Base-by-base conservation (phyloP, 2,888 invertebrate genomes). In the Dicranocentrus wangi region DNA sequence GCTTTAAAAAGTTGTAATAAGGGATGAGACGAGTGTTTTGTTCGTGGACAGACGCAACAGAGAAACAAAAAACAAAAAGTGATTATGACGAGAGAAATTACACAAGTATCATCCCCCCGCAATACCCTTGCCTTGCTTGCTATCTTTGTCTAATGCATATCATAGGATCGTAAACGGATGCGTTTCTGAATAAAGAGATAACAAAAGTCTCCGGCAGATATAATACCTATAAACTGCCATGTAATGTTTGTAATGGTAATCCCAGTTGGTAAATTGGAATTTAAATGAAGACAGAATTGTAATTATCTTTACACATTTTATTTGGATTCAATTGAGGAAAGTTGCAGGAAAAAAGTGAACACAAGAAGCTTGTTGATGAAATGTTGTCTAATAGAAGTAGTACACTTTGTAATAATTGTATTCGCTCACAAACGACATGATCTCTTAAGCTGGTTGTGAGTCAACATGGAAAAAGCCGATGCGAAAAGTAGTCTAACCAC, bases 281-380 rank as follows among this genome's bases (percentile, higher is more conserved):
- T 77, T 77, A 78, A 78, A 82, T 82, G 76, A 76, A 73, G 77
- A 55, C 78, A 78, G 65, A 55, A 82, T 77, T 78, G 77, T 78
- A 82, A 82, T 82, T 82, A 70, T 69, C 42, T 70, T 65, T 79
- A 63, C 71, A 79, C 71, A 79, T 55, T 65, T 53, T 63, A 51
- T 65, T 71, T 61, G 27, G 43, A 69, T 68, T 72, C 72, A 47
- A 47, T 61, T 61, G 60, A 60, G 58, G 13, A 70, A 23, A 25
- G 25, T 53, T 71, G 55, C 17, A 47, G 51, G 58, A 25, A 25
- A 58, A 66, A 25, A 61, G 61, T 42, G 17, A 63, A 63, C 2
- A 39, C 63, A 63, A 39, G 63, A n/a, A 63, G 63, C 63, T 63
- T 63, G 42, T 63, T 17, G 63, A 60, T 60, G 60, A 63, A 27